These are phyloP conservation scores for Hydrozoanthus gracilis DNA, from an alignment of 92 coral and sea anemone genomes.

Conservation along the genomic window DNA sequence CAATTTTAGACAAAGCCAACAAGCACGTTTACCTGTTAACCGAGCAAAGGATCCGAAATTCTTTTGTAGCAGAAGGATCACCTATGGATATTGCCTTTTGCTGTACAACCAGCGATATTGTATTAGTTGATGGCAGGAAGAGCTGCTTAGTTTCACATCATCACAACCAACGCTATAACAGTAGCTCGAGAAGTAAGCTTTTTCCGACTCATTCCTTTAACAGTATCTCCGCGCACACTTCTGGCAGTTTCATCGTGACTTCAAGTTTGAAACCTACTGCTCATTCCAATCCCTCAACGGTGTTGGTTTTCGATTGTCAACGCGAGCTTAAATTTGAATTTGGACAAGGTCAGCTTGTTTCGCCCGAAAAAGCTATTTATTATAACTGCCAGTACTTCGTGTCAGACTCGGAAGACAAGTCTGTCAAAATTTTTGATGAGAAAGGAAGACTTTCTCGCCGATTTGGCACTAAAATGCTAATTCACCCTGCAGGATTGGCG, in stretches of 20 bases:
- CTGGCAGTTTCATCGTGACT: constrained; percentile 11
- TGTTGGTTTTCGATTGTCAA: background rate
- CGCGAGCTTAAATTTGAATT: constrained; percentile 37
- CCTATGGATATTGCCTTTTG: constrained; percentile 7
- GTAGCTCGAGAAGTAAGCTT: background rate
- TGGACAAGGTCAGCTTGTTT: constrained; percentile 53
- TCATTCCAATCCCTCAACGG: background rate
- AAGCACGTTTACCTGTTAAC: constrained; percentile 21
- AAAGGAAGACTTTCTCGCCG: constrained; percentile 32
- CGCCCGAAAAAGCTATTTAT: constrained; percentile 59
- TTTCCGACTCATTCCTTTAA: constrained; percentile 17
- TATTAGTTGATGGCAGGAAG: background rate
- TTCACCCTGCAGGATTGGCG: constrained; percentile 7
- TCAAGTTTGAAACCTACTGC: background rate
- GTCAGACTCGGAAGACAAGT: constrained; percentile 60
- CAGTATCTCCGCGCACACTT: constrained; percentile 1
- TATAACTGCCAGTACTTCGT: constrained; percentile 54
- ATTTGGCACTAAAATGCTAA: constrained; percentile 23
- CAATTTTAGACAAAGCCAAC: constrained; percentile 48
- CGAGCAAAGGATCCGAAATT: constrained; percentile 3
- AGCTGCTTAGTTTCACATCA: background rate
- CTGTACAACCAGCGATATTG: background rate
- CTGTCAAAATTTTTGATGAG: constrained; percentile 56
- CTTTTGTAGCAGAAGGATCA: constrained; percentile 23
- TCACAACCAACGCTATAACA: background rate